These are phyloP conservation scores for Chymomyza procnemis DNA, from an alignment of 2,888 invertebrate genomes.

Conservation along the genomic window DNA sequence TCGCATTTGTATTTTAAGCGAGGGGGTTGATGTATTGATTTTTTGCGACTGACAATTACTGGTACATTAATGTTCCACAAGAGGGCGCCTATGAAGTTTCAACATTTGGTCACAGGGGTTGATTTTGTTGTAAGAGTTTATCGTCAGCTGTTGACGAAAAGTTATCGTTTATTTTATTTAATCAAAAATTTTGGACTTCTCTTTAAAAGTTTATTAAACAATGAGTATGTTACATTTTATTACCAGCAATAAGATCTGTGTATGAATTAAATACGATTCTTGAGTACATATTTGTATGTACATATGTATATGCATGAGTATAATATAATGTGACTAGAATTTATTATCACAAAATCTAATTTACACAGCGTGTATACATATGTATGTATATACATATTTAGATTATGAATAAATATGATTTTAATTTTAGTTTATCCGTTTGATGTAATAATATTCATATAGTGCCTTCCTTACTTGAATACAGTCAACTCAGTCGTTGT, in stretches of 20 bases:
- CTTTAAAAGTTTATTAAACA: not conserved
- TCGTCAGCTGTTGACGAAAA: not conserved
- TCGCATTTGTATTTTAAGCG: conserved; percentile 75
- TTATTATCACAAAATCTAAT: not conserved
- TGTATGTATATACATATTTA: too few species aligned
- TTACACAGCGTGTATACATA: not conserved
- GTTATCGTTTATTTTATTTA: not conserved
- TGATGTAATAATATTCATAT: not conserved
- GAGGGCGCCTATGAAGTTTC: not conserved
- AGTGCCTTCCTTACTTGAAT: not conserved
- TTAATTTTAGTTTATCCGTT: not conserved
- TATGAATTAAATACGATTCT: not conserved
- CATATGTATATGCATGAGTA: not conserved
- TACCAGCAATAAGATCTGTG: not conserved
- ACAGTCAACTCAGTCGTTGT: not conserved
- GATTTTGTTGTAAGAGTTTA: not conserved
- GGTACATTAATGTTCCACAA: not conserved
- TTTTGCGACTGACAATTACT: not conserved
- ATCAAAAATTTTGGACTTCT: not conserved
- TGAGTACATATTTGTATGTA: not conserved
- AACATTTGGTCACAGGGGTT: not conserved
- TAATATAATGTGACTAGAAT: not conserved
- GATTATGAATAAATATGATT: not conserved
- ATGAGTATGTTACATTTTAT: not conserved
- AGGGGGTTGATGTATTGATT: conserved; percentile 10